These are phyloP conservation scores for Pantala flavescens DNA, from an alignment of 1,140 invertebrate genomes.

Conservation along the genomic window DNA sequence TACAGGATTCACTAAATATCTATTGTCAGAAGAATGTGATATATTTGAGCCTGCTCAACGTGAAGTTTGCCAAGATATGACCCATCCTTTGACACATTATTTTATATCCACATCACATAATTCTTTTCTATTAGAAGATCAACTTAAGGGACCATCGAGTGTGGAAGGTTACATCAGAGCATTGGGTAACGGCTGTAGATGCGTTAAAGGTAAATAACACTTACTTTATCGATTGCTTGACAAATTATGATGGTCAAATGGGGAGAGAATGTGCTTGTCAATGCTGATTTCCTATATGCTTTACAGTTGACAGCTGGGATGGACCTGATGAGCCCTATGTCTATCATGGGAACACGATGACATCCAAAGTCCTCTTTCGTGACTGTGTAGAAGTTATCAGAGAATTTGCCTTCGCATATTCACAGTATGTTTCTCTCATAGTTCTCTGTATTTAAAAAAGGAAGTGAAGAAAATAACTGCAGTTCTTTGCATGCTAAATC, in stretches of 20 bases:
- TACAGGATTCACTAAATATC: constrained; percentile 48
- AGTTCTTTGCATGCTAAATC: too few species aligned
- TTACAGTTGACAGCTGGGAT: constrained; percentile 52
- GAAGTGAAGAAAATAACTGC: too few species aligned
- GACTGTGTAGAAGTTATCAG: constrained; percentile 45
- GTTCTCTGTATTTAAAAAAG: background rate
- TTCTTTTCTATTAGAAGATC: constrained; percentile 45
- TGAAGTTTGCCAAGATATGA: constrained; percentile 47
- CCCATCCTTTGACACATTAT: constrained; percentile 47
- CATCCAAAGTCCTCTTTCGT: constrained; percentile 43
- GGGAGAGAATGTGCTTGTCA: too few species aligned
- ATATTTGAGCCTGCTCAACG: constrained; percentile 44
- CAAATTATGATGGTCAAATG: too few species aligned
- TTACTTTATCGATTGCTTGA: background rate
- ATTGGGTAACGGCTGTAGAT: constrained; percentile 35
- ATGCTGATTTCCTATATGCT: too few species aligned
- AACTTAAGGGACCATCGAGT: constrained; percentile 40
- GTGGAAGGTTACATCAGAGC: constrained; percentile 39
- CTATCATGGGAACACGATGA: constrained; percentile 48
- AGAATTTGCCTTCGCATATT: constrained; percentile 44
- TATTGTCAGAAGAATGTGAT: constrained; percentile 46
- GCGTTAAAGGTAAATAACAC: constrained; percentile 30
- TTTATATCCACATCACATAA: constrained; percentile 55
- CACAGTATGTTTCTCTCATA: constrained; percentile 29
- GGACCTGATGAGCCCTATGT: constrained; percentile 43